Conservation (phyloP, 2,113 vertebrate genomes). For the Strix aluco region DNA sequence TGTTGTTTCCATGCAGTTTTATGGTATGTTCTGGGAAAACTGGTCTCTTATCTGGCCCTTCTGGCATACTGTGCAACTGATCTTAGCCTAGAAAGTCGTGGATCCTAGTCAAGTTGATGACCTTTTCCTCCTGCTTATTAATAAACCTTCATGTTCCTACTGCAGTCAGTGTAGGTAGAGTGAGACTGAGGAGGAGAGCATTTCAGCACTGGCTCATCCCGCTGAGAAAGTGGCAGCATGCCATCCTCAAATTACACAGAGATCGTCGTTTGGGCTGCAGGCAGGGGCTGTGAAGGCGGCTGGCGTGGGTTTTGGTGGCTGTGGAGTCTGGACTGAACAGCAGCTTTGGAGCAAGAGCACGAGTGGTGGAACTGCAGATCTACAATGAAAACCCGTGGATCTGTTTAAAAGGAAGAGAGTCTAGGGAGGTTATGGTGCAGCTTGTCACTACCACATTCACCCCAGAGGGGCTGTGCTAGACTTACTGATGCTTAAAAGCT, state of each 20-base stretch:
- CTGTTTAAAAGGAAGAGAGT: not conserved
- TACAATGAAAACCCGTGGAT: not conserved
- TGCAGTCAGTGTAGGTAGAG: not conserved
- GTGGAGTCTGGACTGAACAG: not conserved
- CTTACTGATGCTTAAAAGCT: not conserved
- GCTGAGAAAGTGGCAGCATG: not conserved
- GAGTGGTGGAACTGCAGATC: not conserved
- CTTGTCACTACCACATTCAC: rapidly evolving
- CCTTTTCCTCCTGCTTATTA: slow-evolving; percentile 17
- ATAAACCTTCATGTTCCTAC: not conserved
- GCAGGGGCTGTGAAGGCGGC: not conserved
- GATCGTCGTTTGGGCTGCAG: rapidly evolving
- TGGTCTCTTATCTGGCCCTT: rapidly evolving
- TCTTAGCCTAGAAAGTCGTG: not conserved
- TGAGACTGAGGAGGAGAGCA: not conserved
- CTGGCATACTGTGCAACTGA: not conserved
- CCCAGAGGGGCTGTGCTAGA: not conserved
- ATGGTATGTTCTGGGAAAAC: not conserved
- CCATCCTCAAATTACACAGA: not conserved
- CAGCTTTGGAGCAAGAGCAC: not conserved
- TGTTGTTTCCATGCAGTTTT: not conserved
- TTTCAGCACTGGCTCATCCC: not conserved
- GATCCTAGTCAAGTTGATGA: not conserved
- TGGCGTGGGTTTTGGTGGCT: not conserved
- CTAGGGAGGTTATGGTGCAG: not conserved